Percentiles rank a stretch among this genome's conserved stretches.
These are phyloP conservation scores for Panagrolaimus sp. DNA, from an alignment of 1,140 invertebrate species.

Conservation along the genomic window DNA sequence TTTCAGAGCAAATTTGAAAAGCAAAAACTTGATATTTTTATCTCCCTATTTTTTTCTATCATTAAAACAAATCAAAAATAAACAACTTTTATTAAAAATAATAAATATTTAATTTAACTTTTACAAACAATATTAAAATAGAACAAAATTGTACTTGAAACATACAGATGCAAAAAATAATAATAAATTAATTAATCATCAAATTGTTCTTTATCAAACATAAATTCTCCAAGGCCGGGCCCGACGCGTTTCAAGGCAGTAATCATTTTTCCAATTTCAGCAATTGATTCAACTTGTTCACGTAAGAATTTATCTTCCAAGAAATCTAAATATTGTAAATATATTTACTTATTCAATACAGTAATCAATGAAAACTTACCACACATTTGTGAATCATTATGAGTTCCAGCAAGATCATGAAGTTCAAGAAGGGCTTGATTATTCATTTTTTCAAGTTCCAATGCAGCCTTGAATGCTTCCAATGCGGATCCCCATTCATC, in stretches of 20 bases:
- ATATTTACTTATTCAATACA: too few relatives aligned
- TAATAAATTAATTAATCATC: not conserved
- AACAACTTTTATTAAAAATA: too few relatives aligned
- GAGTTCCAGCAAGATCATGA: constrained; percentile 66
- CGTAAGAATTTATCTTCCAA: constrained; percentile 65
- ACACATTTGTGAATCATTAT: constrained; percentile 68
- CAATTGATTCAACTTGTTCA: constrained; percentile 68
- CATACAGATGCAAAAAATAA: too few relatives aligned
- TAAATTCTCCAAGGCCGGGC: constrained; percentile 66
- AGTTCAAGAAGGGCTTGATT: constrained; percentile 72
- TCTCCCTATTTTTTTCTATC: too few relatives aligned
- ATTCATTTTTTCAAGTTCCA: constrained; percentile 72
- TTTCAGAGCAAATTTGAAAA: too few relatives aligned
- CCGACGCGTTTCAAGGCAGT: constrained; percentile 67
- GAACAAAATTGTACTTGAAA: too few relatives aligned
- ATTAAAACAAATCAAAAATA: too few relatives aligned
- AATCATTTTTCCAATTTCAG: constrained; percentile 65
- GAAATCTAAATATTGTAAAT: constrained; percentile 61
- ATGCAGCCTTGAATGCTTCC: constrained; percentile 69
- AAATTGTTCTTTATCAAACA: constrained; percentile 64
- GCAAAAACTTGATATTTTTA: too few relatives aligned
- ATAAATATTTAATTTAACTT: too few relatives aligned
- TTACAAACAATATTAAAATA: too few relatives aligned
- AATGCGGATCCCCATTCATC: constrained; percentile 67
- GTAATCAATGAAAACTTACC: too few relatives aligned